Evolutionary conservation across 2,888 invertebrate genomes (phyloP).

Genomic region (Entomobrya proxima): DNA sequence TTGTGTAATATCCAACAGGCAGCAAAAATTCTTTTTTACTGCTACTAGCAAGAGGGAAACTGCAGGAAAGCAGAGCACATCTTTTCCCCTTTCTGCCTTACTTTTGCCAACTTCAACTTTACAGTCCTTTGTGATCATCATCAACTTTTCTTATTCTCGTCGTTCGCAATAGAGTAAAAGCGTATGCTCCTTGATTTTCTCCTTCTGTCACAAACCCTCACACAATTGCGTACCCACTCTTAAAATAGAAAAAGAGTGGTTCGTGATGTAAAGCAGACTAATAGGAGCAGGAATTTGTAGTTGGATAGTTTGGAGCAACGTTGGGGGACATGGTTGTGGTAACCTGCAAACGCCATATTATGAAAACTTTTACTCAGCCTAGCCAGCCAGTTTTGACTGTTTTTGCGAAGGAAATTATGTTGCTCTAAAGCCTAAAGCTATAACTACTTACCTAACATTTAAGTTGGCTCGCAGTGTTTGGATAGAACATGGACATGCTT

Average conservation of each 20-base stretch:
- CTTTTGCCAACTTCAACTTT: not conserved
- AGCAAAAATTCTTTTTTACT: constrained; percentile 26
- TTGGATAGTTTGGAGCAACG: too few species aligned
- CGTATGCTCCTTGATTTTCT: constrained; percentile 47
- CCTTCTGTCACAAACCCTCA: constrained; percentile 53
- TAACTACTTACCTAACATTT: too few species aligned
- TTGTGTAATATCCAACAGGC: constrained; percentile 42
- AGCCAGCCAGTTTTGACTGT: not conserved
- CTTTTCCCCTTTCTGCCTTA: not conserved
- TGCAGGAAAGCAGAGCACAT: not conserved
- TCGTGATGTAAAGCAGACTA: too few species aligned
- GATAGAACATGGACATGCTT: too few species aligned
- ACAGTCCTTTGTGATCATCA: constrained; percentile 22
- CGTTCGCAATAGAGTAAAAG: not conserved
- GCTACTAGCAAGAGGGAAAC: not conserved
- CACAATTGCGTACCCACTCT: constrained; percentile 16
- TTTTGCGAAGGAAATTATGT: too few species aligned
- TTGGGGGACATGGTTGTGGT: too few species aligned
- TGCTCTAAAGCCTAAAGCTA: too few species aligned
- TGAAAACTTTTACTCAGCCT: not conserved
- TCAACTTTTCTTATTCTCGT: constrained; percentile 10
- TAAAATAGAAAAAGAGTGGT: not conserved
- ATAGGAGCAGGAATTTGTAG: not conserved
- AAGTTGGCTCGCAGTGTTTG: too few species aligned
- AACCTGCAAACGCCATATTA: too few species aligned